Evolutionary conservation across 2,888 invertebrate species (phyloP), one percentile per base, ranked within the genome.

Genomic region (Actias luna): DNA sequence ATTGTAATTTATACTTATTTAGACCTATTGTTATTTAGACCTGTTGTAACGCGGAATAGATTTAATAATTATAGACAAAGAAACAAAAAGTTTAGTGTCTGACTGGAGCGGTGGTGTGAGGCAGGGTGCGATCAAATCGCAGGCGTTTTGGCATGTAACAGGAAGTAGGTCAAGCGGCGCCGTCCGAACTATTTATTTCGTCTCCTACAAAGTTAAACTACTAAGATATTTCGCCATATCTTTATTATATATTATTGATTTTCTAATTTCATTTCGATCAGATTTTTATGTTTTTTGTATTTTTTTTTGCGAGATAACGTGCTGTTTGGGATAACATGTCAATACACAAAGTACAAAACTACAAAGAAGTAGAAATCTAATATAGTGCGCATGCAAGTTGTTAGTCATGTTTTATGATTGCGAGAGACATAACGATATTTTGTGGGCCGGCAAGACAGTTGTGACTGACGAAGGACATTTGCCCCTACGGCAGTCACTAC

Each of bases 91-190:
- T 87, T 87, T 84, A n/a, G 85, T 85, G 86, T 86, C 84, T 85
- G 71, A 79, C 84, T 83, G 86, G 86, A 86, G 88, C 82, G 83
- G 83, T 79, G 86, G 86, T 84, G 82, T 82, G 86, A 79, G 88
- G 88, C 79, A 84, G 80, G 82, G 84, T 80, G 82, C 87, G 91
- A 91, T 92, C 87, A 87, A 89, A 92, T 91, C 91, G 89, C 86
- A 84, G 85, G 83, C 89, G 89, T 90, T 91, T 92, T 86, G 91
- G 90, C 87, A 85, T 90, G 89, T 89, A 83, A 82, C 87, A 88
- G 88, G 88, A 91, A 91, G 89, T 91, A 88, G 92, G 92, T 91
- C 91, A 91, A 90, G 88, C 88, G 85, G 85, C 85, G 84, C 87
- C 87, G 79, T 84, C 83, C 83, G 82, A 78, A 85, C 85, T 90